These are phyloP conservation scores for Phoxinus phoxinus DNA, from an alignment of 2,113 vertebrate species.

Conservation along the genomic window DNA sequence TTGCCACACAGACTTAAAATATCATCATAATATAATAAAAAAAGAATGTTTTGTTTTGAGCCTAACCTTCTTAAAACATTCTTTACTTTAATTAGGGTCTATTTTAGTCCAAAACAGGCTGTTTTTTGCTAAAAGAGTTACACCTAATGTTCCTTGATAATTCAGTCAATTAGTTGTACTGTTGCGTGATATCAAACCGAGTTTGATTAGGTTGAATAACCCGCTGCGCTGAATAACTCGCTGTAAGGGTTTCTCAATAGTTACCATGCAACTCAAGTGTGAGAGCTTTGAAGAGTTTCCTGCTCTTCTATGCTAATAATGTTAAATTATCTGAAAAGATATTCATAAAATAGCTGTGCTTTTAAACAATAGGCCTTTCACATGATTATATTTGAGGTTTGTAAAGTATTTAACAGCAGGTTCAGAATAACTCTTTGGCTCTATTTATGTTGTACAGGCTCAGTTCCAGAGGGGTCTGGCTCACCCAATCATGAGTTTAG, in stretches of 20 bases:
- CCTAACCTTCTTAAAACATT: not conserved
- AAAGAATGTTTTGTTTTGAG: not conserved
- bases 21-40: not conserved
- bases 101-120: not conserved
- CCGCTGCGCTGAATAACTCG: not conserved
- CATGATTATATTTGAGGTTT: not conserved
- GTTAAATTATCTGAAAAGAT: conserved; percentile 38
- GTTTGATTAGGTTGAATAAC: conserved; percentile 32
- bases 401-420: not conserved
- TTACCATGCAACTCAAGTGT: conserved; percentile 6
- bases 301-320: conserved; percentile 20
- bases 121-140: conserved; percentile 25
- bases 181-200: conserved; percentile 20
- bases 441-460: not conserved
- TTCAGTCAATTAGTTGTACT: conserved; percentile 32
- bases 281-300: not conserved
- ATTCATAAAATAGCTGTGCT: not conserved
- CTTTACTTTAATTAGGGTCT: conserved; percentile 23
- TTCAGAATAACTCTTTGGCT: not conserved
- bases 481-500: too few species aligned
- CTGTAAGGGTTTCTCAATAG: conserved; percentile 17
- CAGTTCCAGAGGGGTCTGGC: not conserved
- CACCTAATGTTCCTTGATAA: conserved; percentile 41
- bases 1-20: not conserved
- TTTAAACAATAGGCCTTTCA: conserved; percentile 28